phyloP scores from a whole-genome alignment of 1,140 invertebrate species.

The Maniola jurtina region DNA sequence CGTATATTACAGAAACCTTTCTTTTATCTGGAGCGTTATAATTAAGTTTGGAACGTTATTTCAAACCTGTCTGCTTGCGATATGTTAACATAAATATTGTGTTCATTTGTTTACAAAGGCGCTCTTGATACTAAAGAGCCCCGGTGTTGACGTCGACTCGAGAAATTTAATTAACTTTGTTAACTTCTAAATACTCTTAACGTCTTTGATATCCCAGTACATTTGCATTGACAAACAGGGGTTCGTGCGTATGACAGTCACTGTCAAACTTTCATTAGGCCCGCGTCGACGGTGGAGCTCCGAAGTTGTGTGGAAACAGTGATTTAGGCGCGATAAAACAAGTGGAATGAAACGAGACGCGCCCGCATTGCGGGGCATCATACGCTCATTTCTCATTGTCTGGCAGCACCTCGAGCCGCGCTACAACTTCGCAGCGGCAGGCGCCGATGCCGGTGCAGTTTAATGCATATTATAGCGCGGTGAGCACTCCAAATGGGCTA shows the following conservation, averaged over 20 bases:
- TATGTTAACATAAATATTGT: slow-evolving; percentile 72
- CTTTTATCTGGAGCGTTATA: slow-evolving; percentile 37
- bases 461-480: slow-evolving; percentile 75
- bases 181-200: slow-evolving; percentile 78
- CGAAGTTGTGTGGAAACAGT: slow-evolving; percentile 67
- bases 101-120: slow-evolving; percentile 69
- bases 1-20: slow-evolving; percentile 20
- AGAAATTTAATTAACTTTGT: slow-evolving; percentile 77
- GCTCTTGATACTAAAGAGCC: slow-evolving; percentile 69
- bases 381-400: slow-evolving; percentile 73
- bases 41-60: slow-evolving; percentile 64
- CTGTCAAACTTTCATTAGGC: slow-evolving; percentile 72
- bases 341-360: slow-evolving; percentile 56
- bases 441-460: slow-evolving; percentile 61
- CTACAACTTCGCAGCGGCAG: slow-evolving; percentile 57
- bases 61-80: slow-evolving; percentile 59
- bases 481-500: slow-evolving; percentile 67
- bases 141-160: slow-evolving; percentile 66
- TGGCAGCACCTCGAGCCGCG: slow-evolving; percentile 57
- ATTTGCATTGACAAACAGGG: slow-evolving; percentile 68
- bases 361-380: slow-evolving; percentile 71
- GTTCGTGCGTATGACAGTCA: slow-evolving; percentile 63
- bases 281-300: slow-evolving; percentile 33
- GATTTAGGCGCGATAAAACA: slow-evolving; percentile 74
- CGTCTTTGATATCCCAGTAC: slow-evolving; percentile 73